These are phyloP conservation scores for Chelidonichthys spinosus DNA, from an alignment of 2,797 vertebrate species.

Conservation along the genomic window DNA sequence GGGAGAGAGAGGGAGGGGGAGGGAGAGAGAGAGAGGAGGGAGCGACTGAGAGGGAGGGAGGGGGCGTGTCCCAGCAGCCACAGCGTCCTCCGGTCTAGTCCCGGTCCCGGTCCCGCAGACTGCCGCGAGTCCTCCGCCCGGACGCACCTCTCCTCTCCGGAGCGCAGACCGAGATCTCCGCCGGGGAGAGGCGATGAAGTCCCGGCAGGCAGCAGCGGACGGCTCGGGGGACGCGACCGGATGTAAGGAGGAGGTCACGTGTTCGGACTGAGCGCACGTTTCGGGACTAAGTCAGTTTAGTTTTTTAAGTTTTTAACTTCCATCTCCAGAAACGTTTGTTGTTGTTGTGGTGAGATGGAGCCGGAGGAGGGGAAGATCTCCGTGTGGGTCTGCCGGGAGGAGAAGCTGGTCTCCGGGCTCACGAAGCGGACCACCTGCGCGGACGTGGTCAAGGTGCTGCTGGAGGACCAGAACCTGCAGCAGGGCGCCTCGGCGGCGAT, in stretches of 20 bases:
- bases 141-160: conserved; percentile 30
- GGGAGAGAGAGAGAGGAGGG: neutral
- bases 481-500: conserved; percentile 80
- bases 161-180: conserved; percentile 14
- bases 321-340: conserved; percentile 25
- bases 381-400: conserved; percentile 97
- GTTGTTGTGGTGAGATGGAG: conserved; percentile 82
- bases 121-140: conserved; percentile 45
- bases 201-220: conserved; percentile 26
- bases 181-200: conserved; percentile 32
- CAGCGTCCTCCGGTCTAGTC: conserved; percentile 25
- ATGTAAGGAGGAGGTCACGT: neutral
- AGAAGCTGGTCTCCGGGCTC: conserved; percentile 95
- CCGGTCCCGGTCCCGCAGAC: conserved; percentile 32
- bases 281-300: no score
- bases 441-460: conserved; percentile 91
- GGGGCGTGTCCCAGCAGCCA: conserved; percentile 44
- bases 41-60: conserved; percentile 9
- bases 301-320: no score
- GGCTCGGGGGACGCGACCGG: conserved; percentile 3
- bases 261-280: neutral
- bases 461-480: conserved; percentile 90
- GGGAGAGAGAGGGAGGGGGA: no score
- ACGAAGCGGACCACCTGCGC: conserved; percentile 93
- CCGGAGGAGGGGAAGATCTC: conserved; percentile 90